phyloP scores from a whole-genome alignment of 2,113 vertebrate species.

The Aramus guarauna region DNA sequence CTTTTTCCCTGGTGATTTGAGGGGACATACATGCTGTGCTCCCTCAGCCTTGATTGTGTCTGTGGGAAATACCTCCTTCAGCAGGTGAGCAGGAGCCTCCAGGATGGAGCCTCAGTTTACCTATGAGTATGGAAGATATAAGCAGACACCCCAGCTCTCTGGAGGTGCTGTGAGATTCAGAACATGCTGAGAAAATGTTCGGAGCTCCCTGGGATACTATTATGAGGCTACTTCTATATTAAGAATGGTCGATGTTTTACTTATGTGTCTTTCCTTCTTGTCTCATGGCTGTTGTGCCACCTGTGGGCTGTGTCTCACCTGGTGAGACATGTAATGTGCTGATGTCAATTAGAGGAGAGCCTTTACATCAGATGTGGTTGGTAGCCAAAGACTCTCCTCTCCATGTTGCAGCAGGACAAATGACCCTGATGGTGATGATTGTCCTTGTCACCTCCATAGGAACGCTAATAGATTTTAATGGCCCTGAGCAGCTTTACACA shows the following conservation, averaged over 20 bases:
- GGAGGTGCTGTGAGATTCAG: not conserved
- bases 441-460: not conserved
- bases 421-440: fast-evolving
- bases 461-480: not conserved
- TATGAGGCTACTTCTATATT: not conserved
- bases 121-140: not conserved
- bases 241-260: not conserved
- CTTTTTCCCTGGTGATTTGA: fast-evolving
- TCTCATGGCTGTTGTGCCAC: not conserved
- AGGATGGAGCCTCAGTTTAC: not conserved
- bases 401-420: not conserved
- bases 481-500: not conserved
- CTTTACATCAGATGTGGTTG: not conserved
- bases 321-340: not conserved
- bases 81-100: not conserved
- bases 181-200: not conserved
- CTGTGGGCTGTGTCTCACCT: not conserved
- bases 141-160: not conserved
- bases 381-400: not conserved
- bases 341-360: not conserved
- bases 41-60: not conserved
- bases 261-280: not conserved
- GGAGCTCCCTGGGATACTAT: not conserved
- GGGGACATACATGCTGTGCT: fast-evolving
- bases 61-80: not conserved